Percentiles rank a stretch among this genome's conserved stretches.
phyloP scores from a whole-genome alignment of 2,113 vertebrate species.

The Strigops habroptila region DNA sequence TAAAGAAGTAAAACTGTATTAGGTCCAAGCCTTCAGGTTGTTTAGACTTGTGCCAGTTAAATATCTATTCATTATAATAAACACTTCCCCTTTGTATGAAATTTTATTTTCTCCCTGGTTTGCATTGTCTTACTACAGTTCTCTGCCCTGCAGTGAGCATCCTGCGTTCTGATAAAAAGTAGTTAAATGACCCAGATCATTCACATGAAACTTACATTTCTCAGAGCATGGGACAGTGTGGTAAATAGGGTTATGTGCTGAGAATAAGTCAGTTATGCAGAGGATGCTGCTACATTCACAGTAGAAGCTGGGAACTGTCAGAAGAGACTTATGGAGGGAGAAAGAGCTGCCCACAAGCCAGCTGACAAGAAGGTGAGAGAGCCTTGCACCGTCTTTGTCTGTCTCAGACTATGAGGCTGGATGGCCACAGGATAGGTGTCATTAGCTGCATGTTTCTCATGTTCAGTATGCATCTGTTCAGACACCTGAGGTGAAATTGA shows the following conservation, averaged over 20 bases:
- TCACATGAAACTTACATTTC: not conserved
- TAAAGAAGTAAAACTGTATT: not conserved
- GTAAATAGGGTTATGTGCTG: not conserved
- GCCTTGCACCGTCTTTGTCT: not conserved
- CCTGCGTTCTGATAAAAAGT: not conserved
- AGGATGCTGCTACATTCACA: not conserved
- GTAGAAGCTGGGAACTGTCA: not conserved
- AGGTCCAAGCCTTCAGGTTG: not conserved
- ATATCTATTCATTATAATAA: not conserved
- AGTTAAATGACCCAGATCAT: not conserved
- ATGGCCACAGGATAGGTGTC: not conserved
- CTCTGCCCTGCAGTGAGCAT: not conserved
- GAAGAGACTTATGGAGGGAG: not conserved
- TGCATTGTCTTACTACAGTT: not conserved
- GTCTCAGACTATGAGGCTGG: not conserved
- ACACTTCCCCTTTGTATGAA: not conserved
- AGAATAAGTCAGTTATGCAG: not conserved
- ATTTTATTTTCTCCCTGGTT: not conserved
- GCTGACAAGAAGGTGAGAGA: not conserved
- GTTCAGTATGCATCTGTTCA: not conserved
- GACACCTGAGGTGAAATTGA: not conserved
- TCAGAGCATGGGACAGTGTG: accelerated
- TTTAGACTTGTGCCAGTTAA: not conserved
- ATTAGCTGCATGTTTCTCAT: not conserved
- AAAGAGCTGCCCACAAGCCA: not conserved